Conservation (phyloP, 2,797 vertebrate species). For the Liparis tanakae region DNA sequence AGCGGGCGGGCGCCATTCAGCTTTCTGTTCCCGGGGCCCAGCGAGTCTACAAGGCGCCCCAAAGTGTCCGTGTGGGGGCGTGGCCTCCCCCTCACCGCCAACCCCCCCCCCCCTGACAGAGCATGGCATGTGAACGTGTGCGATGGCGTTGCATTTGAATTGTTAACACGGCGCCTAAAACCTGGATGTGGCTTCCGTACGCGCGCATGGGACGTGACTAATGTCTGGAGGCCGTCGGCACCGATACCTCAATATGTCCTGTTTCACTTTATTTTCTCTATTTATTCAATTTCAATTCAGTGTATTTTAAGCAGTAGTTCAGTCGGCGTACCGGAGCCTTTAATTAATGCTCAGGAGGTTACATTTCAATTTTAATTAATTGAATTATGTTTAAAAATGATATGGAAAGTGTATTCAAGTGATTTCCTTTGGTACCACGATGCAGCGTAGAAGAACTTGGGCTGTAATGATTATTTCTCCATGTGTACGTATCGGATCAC, state of each 20-base stretch:
- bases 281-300: too few species aligned
- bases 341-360: not conserved
- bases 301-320: not conserved
- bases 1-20: too few species aligned
- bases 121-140: not conserved
- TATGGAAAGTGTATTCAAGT: not conserved
- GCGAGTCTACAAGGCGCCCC: too few species aligned
- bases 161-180: conserved; percentile 32
- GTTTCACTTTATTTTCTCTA: not conserved
- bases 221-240: conserved; percentile 17
- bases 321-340: not conserved
- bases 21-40: too few species aligned
- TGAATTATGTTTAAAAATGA: not conserved
- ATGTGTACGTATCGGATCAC: not conserved
- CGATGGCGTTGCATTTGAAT: conserved; percentile 23
- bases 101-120: not conserved
- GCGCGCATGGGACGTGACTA: conserved; percentile 63
- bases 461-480: too few species aligned
- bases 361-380: not conserved
- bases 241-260: too few species aligned
- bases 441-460: too few species aligned
- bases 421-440: not conserved
- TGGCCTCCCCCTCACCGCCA: not conserved
- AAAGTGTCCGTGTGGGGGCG: too few species aligned
- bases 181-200: not conserved